phyloP scores from a whole-genome alignment of 2,888 invertebrate genomes.

The Trachelus iudaicus region DNA sequence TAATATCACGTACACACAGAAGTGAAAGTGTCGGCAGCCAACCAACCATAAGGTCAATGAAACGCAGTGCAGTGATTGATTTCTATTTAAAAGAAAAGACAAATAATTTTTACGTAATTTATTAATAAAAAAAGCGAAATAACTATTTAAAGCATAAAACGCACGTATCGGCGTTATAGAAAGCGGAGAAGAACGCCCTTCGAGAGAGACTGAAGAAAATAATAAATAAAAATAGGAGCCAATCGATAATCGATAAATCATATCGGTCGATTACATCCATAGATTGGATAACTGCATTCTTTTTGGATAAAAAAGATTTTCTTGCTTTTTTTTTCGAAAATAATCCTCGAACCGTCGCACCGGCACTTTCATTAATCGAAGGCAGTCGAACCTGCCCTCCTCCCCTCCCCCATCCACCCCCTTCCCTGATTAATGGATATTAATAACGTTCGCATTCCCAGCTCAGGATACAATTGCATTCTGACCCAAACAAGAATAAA shows the following conservation, averaged over 20 bases:
- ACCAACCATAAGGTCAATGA: background rate
- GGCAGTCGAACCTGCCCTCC: background rate
- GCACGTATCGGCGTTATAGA: background rate
- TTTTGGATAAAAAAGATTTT: background rate
- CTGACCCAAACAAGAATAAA: conserved; percentile 36
- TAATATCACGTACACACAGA: background rate
- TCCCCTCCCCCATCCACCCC: fast-evolving
- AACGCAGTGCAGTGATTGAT: background rate
- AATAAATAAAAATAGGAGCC: background rate
- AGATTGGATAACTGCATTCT: background rate
- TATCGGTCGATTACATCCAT: background rate
- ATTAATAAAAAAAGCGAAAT: background rate
- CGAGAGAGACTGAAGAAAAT: background rate
- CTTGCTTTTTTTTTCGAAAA: background rate
- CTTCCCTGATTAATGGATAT: conserved; percentile 52
- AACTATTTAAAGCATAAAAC: background rate
- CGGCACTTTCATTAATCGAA: background rate
- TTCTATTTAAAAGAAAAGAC: background rate
- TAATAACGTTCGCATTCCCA: conserved; percentile 45
- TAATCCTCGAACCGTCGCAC: background rate
- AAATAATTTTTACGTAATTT: background rate
- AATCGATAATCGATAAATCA: background rate
- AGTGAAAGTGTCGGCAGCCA: background rate
- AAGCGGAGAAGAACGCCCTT: background rate
- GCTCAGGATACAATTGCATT: conserved; percentile 43